Conservation (phyloP, 1,140 invertebrate genomes). For the Zaprionus davidi region DNA sequence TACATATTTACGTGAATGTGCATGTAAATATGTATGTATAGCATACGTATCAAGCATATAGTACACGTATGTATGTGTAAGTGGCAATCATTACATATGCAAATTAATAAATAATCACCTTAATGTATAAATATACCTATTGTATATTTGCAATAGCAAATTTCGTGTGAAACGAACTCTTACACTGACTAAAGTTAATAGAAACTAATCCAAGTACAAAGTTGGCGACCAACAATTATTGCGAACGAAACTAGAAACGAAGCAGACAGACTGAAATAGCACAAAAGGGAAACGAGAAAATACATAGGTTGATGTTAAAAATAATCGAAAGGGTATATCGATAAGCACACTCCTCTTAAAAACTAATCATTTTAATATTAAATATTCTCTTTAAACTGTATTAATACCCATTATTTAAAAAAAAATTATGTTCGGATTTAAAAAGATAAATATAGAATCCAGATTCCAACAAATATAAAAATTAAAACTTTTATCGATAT, state of each 20-base stretch:
- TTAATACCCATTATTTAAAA: neutral
- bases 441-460: neutral
- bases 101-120: constrained; percentile 10
- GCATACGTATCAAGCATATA: constrained; percentile 34
- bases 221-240: constrained; percentile 43
- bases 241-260: constrained; percentile 37
- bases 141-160: constrained; percentile 16
- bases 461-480: neutral
- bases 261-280: constrained; percentile 47
- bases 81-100: constrained; percentile 18
- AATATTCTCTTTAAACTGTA: neutral
- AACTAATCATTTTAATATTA: neutral
- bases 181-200: constrained; percentile 24
- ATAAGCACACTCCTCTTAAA: neutral
- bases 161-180: constrained; percentile 18
- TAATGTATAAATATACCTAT: constrained; percentile 27
- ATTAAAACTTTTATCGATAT: neutral
- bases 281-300: constrained; percentile 38
- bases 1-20: constrained; percentile 12
- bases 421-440: neutral
- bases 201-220: constrained; percentile 33
- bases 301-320: constrained; percentile 26
- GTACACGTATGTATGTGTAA: constrained; percentile 28
- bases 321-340: constrained; percentile 35
- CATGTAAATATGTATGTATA: constrained; percentile 19